These are phyloP conservation scores for Rhizoglyphus robini DNA, from an alignment of 1,140 invertebrate species.

Conservation along the genomic window DNA sequence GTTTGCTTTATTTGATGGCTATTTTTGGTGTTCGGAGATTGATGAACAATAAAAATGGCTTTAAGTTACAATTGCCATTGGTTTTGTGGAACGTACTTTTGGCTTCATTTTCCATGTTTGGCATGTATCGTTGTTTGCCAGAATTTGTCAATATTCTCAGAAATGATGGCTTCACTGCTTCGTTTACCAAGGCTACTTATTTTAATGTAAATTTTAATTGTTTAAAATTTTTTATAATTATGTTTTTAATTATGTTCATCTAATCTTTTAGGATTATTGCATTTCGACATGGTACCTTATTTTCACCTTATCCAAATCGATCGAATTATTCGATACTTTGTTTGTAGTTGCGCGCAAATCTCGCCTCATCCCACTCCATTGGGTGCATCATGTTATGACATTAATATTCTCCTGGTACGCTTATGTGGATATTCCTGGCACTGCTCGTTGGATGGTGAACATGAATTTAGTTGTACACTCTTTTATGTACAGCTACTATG, in stretches of 20 bases:
- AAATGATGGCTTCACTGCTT: not conserved
- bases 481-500: slow-evolving; percentile 40
- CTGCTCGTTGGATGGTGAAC: slow-evolving; percentile 78
- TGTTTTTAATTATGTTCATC: too few species aligned
- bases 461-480: slow-evolving; percentile 98
- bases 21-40: too few species aligned
- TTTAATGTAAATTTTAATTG: too few species aligned
- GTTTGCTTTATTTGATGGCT: not conserved
- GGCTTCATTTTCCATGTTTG: not conserved
- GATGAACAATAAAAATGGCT: not conserved
- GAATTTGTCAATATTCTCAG: not conserved
- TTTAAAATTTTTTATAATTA: too few species aligned
- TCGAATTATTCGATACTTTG: slow-evolving; percentile 86
- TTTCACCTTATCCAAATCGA: slow-evolving; percentile 84
- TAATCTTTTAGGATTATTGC: too few species aligned
- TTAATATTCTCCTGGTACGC: slow-evolving; percentile 60
- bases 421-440: slow-evolving; percentile 37
- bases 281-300: slow-evolving; percentile 70
- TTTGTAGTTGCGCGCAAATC: slow-evolving; percentile 94
- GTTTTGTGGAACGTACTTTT: not conserved
- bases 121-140: not conserved
- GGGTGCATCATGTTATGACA: slow-evolving; percentile 55
- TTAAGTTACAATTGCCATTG: not conserved
- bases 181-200: not conserved
- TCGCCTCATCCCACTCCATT: slow-evolving; percentile 89